Conservation (phyloP, 2,888 invertebrate genomes). For the Cheilosia grossa region DNA sequence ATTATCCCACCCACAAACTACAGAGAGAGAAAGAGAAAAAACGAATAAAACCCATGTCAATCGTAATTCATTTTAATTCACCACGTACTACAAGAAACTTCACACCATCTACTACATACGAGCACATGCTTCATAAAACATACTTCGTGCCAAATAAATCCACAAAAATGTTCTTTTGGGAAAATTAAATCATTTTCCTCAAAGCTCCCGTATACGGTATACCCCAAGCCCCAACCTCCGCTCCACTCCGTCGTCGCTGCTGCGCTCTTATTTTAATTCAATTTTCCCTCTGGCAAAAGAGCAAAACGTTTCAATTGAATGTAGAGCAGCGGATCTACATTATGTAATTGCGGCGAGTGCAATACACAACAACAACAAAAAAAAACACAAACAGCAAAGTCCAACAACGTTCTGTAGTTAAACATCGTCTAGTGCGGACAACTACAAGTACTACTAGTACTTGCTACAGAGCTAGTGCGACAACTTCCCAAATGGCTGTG, state of each 20-base stretch:
- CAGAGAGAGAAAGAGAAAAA: background rate
- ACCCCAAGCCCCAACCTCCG: background rate
- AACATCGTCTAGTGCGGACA: conserved; percentile 18
- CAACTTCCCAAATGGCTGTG: conserved; percentile 54
- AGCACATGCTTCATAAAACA: background rate
- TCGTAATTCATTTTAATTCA: conserved; percentile 68
- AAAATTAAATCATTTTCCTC: conserved; percentile 70
- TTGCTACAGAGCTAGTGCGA: conserved; percentile 41
- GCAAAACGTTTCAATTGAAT: conserved; percentile 75
- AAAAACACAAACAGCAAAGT: conserved; percentile 11
- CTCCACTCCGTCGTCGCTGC: conserved; percentile 1
- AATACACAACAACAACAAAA: conserved; percentile 18
- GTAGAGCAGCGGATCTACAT: conserved; percentile 74
- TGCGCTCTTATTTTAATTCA: conserved; percentile 75
- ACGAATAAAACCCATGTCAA: conserved; percentile 39
- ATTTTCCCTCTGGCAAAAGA: conserved; percentile 74
- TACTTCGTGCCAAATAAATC: conserved; percentile 1
- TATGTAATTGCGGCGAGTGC: conserved; percentile 73
- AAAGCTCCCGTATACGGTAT: conserved; percentile 48
- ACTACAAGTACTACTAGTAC: conserved; percentile 15
- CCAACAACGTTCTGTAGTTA: conserved; percentile 23
- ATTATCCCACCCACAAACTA: conserved; percentile 20
- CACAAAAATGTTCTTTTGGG: conserved; percentile 59
- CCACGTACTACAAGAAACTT: conserved; percentile 38
- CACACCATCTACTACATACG: conserved; percentile 33